phyloP scores from a whole-genome alignment of 2,888 invertebrate genomes.

The Shargacucullia verbasci region DNA sequence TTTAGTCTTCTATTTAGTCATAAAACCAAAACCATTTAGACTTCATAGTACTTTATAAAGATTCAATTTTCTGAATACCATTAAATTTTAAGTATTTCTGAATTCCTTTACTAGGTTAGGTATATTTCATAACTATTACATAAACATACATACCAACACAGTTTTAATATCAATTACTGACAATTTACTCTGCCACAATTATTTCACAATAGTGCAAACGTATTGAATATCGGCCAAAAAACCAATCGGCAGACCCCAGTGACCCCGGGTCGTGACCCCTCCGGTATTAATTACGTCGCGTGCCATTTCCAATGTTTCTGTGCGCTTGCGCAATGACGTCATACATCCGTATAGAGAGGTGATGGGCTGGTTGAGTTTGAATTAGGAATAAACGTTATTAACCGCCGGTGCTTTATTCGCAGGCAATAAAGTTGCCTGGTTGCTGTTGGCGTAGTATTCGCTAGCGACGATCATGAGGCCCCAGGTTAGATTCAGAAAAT shows the following conservation, averaged over 20 bases:
- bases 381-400: constrained; percentile 18
- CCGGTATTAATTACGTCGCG: constrained; percentile 62
- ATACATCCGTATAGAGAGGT: constrained; percentile 45
- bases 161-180: constrained; percentile 38
- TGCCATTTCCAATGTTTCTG: constrained; percentile 59
- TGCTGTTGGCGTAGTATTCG: neutral
- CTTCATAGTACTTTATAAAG: too few relatives aligned
- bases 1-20: too few relatives aligned
- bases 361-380: constrained; percentile 41
- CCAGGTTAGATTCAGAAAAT: neutral
- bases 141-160: constrained; percentile 15
- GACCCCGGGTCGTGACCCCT: constrained; percentile 53
- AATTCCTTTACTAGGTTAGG: constrained; percentile 1
- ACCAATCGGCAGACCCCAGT: constrained; percentile 41
- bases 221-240: constrained; percentile 53
- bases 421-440: constrained; percentile 13
- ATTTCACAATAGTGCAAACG: constrained; percentile 43
- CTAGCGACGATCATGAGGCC: neutral
- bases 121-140: constrained; percentile 1
- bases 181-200: constrained; percentile 17
- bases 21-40: too few relatives aligned
- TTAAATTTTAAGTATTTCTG: too few relatives aligned
- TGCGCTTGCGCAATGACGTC: constrained; percentile 60
- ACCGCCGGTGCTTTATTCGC: constrained; percentile 15
- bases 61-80: too few relatives aligned